A percentile compares a stretch with the other conserved stretches of the same genome.
Conservation (phyloP, 2,113 vertebrate genomes). For the Sclerurus mexicanus region DNA sequence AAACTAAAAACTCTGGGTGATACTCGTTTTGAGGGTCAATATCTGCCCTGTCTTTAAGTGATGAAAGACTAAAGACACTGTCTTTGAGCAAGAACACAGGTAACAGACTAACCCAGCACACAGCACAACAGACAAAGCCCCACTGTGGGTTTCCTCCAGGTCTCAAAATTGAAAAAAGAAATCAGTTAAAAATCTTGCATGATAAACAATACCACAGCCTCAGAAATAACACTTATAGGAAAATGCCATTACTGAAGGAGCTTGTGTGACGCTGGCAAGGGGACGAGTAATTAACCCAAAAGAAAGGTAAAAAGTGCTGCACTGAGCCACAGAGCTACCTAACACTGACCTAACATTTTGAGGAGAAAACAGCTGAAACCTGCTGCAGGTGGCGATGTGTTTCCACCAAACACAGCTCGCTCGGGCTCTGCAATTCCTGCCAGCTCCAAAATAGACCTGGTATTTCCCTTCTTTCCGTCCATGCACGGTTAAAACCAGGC, state of each 20-base stretch:
- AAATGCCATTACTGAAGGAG: not conserved
- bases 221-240: not conserved
- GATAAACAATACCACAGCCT: not conserved
- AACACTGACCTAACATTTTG: too few relatives aligned
- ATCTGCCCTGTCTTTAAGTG: not conserved
- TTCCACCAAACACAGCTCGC: too few relatives aligned
- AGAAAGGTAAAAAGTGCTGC: not conserved
- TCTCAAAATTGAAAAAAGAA: not conserved
- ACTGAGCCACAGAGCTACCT: not conserved
- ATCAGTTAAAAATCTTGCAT: not conserved
- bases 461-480: conserved; percentile 71
- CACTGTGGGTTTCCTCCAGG: not conserved
- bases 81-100: not conserved
- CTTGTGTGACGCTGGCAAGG: too few relatives aligned
- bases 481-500: conserved; percentile 77
- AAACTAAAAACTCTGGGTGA: not conserved
- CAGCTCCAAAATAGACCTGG: conserved; percentile 90
- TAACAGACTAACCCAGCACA: not conserved
- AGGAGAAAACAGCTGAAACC: too few relatives aligned
- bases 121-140: not conserved
- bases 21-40: not conserved
- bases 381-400: too few relatives aligned
- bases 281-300: not conserved
- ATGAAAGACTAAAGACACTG: not conserved
- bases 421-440: conserved; percentile 66